Base-by-base conservation (phyloP, 1,140 invertebrate species). In the Solenopsis invicta region DNA sequence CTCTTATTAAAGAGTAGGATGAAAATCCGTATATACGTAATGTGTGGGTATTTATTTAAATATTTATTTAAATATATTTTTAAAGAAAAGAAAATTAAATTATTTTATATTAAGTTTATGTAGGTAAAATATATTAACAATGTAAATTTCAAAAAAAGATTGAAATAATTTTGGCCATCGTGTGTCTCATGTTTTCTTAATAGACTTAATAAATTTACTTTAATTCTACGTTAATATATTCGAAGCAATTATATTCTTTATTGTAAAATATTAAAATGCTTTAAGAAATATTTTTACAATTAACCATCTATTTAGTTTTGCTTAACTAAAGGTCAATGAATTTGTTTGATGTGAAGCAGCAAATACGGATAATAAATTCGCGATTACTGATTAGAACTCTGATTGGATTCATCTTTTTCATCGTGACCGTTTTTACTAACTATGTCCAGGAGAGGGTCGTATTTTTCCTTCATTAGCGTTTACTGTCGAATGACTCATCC, bases 381-480 rank as follows among this genome's bases (percentile, higher is more conserved):
- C 29, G 24, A 62, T 45, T 29, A 37, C 41, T 24, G 16, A 52
- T 84, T 84, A 69, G 78, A 87, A 48, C n/a, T 13, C 48, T 52
- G 24, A 82, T 72, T 52, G n/a, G n/a, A 54, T 50, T 54, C 29
- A 74, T 75, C 48, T 56, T 76, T 67, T 56, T 78, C 21, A 59
- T 45, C 52, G 8, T 21, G 52, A 77, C 81, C 61, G 71, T 62
- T 86, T 74, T 48, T 45, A 52, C 62, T 85, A 88, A 82, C 41
- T 50, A 41, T 41, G 24, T 41, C 21, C 52, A 37, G 37, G n/a
- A 48, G 10, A 50, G 1, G 1, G n/a, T 56, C 13, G 18, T 45
- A 18, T 54, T 75, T 10, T 56, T 16, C 52, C 52, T 88, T 90
- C 75, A 74, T 90, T 88, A 90, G 69, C 76, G 48, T 66, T 41